Percentiles rank a stretch among this genome's conserved stretches.
These are phyloP conservation scores for Ficedula albicollis DNA, from an alignment of 2,797 vertebrate species.

Conservation along the genomic window DNA sequence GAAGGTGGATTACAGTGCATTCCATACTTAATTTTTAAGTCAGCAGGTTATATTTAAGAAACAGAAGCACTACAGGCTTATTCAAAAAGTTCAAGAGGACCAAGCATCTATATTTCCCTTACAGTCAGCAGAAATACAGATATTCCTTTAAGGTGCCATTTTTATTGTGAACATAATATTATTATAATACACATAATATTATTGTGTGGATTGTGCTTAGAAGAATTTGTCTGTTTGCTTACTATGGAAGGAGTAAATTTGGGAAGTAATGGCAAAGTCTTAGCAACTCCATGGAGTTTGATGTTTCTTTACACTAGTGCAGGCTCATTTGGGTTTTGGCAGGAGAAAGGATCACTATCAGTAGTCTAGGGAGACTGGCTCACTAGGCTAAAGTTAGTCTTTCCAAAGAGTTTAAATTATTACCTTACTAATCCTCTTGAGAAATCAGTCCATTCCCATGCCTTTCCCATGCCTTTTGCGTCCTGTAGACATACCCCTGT, in stretches of 20 bases:
- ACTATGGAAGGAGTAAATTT: not conserved
- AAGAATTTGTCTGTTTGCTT: not conserved
- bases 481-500: not conserved
- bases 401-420: not conserved
- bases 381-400: not conserved
- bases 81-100: not conserved
- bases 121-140: not conserved
- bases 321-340: not conserved
- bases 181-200: too few species aligned
- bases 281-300: not conserved
- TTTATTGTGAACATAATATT: not conserved
- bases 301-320: not conserved
- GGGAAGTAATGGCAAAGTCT: not conserved
- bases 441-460: not conserved
- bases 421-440: not conserved
- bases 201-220: not conserved
- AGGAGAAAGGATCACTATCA: not conserved
- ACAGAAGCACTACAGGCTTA: not conserved
- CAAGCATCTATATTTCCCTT: not conserved
- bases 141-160: not conserved
- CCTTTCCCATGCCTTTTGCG: not conserved
- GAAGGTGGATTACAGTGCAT: not conserved
- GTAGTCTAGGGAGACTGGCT: not conserved
- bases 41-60: not conserved
- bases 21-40: not conserved